Percentiles rank a stretch among this genome's conserved stretches.
phyloP scores from a whole-genome alignment of 2,888 invertebrate species.

The Euclidia mi region DNA sequence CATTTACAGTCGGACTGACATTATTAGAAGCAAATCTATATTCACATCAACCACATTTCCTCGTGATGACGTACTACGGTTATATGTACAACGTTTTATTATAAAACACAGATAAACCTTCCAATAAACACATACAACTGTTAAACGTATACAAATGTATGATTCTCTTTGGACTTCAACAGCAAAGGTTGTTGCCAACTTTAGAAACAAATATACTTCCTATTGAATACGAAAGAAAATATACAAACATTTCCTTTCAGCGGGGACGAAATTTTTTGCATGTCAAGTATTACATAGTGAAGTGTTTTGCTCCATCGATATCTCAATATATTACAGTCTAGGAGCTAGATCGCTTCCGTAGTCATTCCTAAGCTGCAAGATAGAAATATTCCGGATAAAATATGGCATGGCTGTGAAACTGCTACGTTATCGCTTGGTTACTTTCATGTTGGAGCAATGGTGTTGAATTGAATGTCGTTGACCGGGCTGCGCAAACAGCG shows the following conservation, averaged over 20 bases:
- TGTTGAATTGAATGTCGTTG: constrained; percentile 77
- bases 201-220: not conserved
- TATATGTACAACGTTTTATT: too few species aligned
- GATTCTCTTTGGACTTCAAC: too few species aligned
- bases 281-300: constrained; percentile 3
- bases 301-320: constrained; percentile 12
- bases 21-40: too few species aligned
- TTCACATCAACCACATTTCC: too few species aligned
- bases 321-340: constrained; percentile 13
- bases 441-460: constrained; percentile 81
- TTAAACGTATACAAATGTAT: too few species aligned
- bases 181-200: too few species aligned
- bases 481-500: constrained; percentile 73
- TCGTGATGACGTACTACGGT: too few species aligned
- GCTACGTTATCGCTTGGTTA: constrained; percentile 67
- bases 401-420: constrained; percentile 54
- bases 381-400: constrained; percentile 58
- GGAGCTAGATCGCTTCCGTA: constrained; percentile 30
- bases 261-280: not conserved
- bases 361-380: constrained; percentile 36
- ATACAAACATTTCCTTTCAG: not conserved
- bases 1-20: too few species aligned
- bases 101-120: too few species aligned
- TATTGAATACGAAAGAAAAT: not conserved
- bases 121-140: too few species aligned